Percentiles rank a stretch among this genome's conserved stretches.
These are phyloP conservation scores for Clytia hemisphaerica DNA, from an alignment of 30 jellyfish, hydroid and myxozoan genomes.

Conservation along the genomic window DNA sequence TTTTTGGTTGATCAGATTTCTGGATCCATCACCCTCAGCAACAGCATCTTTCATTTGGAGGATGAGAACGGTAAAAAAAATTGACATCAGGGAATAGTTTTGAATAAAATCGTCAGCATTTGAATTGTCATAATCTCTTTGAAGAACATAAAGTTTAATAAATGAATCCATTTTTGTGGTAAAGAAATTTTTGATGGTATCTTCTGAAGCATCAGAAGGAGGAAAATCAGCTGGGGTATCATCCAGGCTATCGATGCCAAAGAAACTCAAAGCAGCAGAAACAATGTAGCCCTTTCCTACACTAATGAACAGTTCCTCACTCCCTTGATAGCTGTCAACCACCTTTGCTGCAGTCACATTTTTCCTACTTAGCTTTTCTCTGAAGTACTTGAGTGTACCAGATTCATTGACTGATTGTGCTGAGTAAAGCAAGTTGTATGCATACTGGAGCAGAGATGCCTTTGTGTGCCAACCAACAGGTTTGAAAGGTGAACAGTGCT, in stretches of 20 bases:
- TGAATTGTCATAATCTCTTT: neutral
- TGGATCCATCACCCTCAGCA: constrained; percentile 6
- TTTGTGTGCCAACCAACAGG: constrained; percentile 14
- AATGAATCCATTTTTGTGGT: neutral
- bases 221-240: neutral
- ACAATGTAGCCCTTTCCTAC: constrained; percentile 4
- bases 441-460: constrained; percentile 21
- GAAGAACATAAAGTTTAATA: neutral
- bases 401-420: neutral
- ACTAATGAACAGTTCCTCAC: constrained; percentile 19
- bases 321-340: constrained; percentile 7
- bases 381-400: constrained; percentile 11
- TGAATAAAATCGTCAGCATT: neutral
- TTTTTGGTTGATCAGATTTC: neutral
- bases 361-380: constrained; percentile 9
- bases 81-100: neutral
- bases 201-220: neutral
- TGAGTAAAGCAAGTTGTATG: neutral
- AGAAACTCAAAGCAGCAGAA: constrained; percentile 8
- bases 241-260: neutral
- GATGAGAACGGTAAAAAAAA: neutral
- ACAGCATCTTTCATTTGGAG: constrained; percentile 29
- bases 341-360: constrained; percentile 20
- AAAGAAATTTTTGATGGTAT: neutral
- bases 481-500: constrained; percentile 16